Evolutionary conservation across 2,797 vertebrate genomes (phyloP).

Genomic region (Falco naumanni): DNA sequence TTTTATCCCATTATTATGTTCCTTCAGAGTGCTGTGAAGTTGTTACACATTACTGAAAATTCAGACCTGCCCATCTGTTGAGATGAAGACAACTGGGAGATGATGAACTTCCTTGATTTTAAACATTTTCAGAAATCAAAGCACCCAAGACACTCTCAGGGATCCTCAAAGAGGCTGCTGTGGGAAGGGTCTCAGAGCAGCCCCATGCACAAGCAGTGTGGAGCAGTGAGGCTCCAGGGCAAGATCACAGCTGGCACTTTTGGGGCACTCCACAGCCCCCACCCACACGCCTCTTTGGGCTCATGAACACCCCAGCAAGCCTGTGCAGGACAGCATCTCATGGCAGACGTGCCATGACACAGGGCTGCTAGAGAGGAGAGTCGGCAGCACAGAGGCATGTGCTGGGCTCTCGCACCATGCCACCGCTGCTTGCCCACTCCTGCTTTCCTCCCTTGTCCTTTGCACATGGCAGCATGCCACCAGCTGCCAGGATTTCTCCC

Average conservation of each 20-base stretch:
- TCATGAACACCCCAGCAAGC: neutral
- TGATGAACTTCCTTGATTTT: neutral
- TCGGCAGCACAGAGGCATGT: fast-evolving
- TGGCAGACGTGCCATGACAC: fast-evolving
- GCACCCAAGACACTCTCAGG: fast-evolving
- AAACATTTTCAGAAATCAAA: neutral
- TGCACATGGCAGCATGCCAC: fast-evolving
- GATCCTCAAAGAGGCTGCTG: fast-evolving
- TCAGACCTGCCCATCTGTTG: neutral
- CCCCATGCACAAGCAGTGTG: neutral
- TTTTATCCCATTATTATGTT: neutral
- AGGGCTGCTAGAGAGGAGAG: neutral
- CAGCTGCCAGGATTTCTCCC: neutral
- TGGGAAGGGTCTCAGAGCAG: neutral
- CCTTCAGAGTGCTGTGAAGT: neutral
- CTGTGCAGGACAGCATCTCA: fast-evolving
- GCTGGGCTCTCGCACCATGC: neutral
- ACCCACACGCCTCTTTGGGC: fast-evolving
- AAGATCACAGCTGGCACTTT: neutral
- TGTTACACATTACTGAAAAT: neutral
- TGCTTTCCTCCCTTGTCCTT: neutral
- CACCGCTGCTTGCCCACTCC: neutral
- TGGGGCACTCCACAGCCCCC: neutral
- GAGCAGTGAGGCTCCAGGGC: fast-evolving
- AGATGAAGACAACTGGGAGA: neutral